Conservation (phyloP, 1,140 invertebrate species). For the Drosophila gunungcola region DNA sequence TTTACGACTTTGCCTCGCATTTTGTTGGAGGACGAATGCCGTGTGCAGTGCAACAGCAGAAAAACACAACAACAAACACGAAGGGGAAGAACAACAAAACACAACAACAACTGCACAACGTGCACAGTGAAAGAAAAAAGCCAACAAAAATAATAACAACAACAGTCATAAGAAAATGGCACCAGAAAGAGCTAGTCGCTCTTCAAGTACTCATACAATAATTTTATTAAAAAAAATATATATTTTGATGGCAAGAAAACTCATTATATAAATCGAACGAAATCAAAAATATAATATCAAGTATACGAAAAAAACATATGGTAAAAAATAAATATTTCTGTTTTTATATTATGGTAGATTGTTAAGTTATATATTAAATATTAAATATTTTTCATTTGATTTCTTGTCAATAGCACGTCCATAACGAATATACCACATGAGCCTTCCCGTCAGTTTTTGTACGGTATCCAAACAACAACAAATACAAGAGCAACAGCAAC, state of each 20-base stretch:
- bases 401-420: too few species aligned
- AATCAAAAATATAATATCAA: too few species aligned
- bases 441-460: constrained; percentile 5
- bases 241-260: too few species aligned
- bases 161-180: neutral
- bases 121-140: constrained; percentile 56
- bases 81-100: constrained; percentile 14
- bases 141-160: constrained; percentile 33
- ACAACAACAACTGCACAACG: constrained; percentile 24
- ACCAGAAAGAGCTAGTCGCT: too few species aligned
- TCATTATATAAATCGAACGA: too few species aligned
- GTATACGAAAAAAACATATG: too few species aligned
- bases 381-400: too few species aligned
- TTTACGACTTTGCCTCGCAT: constrained; percentile 59
- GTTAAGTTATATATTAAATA: too few species aligned
- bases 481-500: constrained; percentile 16
- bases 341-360: too few species aligned
- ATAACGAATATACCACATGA: constrained; percentile 5
- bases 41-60: constrained; percentile 72
- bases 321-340: too few species aligned
- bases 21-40: constrained; percentile 77
- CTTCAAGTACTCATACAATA: neutral
- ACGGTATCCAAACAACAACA: constrained; percentile 42
- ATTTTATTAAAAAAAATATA: neutral
- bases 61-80: constrained; percentile 52